Percentiles rank a stretch among this genome's conserved stretches.
These are phyloP conservation scores for Taurulus bubalis DNA, from an alignment of 2,113 vertebrate genomes.

Conservation along the genomic window DNA sequence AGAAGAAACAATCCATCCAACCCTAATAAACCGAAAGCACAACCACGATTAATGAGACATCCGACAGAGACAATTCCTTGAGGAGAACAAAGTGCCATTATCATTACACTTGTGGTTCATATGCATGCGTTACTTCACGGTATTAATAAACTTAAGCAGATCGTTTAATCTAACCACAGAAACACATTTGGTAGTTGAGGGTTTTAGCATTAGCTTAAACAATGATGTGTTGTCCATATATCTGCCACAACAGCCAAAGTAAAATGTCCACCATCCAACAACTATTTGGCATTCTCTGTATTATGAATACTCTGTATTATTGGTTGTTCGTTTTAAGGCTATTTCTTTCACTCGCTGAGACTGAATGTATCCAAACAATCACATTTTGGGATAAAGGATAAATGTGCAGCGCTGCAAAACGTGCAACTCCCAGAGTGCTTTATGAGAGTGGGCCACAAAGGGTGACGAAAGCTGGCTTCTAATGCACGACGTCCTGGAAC, in stretches of 20 bases:
- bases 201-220: conserved; percentile 1
- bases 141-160: conserved; percentile 5
- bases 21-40: conserved; percentile 81
- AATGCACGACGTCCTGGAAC: conserved; percentile 47
- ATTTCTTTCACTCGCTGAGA: conserved; percentile 11
- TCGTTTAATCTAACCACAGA: not conserved
- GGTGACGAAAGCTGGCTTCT: conserved; percentile 26
- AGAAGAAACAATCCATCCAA: conserved; percentile 87
- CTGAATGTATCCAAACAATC: not conserved
- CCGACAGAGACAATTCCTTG: conserved; percentile 67
- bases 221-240: conserved; percentile 1
- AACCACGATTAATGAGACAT: conserved; percentile 83
- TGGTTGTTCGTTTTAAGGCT: not conserved
- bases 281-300: conserved; percentile 22
- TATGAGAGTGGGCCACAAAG: conserved; percentile 34
- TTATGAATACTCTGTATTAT: conserved; percentile 2
- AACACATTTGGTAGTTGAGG: not conserved
- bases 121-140: conserved; percentile 26
- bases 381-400: not conserved
- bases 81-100: conserved; percentile 59
- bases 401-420: conserved; percentile 25
- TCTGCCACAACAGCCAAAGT: not conserved
- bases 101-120: conserved; percentile 54
- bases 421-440: not conserved
- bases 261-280: conserved; percentile 13